These are phyloP conservation scores for Polyommatus icarus DNA, from an alignment of 2,888 invertebrate species.

Conservation along the genomic window DNA sequence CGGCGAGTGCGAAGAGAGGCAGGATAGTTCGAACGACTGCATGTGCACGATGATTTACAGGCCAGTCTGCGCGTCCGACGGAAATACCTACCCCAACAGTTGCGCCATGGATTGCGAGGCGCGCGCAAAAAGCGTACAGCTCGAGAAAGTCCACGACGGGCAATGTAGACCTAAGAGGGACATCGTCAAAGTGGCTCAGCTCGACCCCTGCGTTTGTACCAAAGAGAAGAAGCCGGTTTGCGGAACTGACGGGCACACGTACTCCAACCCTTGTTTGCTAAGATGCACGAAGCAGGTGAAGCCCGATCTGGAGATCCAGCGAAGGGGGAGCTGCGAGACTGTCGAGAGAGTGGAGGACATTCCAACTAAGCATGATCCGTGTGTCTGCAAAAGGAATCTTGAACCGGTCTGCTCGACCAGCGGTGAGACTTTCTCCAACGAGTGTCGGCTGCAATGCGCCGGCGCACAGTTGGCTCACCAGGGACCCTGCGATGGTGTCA, in stretches of 20 bases:
- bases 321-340: neutral
- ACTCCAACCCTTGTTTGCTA: constrained; percentile 47
- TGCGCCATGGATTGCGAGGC: constrained; percentile 33
- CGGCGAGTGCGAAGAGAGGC: neutral
- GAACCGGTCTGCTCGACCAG: constrained; percentile 85
- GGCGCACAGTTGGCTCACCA: constrained; percentile 36
- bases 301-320: neutral
- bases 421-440: constrained; percentile 84
- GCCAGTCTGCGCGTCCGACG: constrained; percentile 27
- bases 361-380: constrained; percentile 45
- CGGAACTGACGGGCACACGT: constrained; percentile 42
- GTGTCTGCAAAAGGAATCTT: constrained; percentile 44
- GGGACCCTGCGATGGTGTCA: constrained; percentile 39
- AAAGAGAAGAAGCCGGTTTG: constrained; percentile 34
- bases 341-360: constrained; percentile 35
- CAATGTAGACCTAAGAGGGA: constrained; percentile 14
- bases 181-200: neutral
- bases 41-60: constrained; percentile 38
- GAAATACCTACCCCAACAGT: constrained; percentile 29
- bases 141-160: constrained; percentile 32
- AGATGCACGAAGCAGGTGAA: constrained; percentile 42
- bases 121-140: constrained; percentile 30
- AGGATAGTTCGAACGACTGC: constrained; percentile 18
- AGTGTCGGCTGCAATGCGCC: constrained; percentile 82
- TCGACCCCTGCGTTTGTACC: constrained; percentile 32